Conservation (phyloP, 2,797 vertebrate genomes). For the Silurus lanzhouensis region DNA sequence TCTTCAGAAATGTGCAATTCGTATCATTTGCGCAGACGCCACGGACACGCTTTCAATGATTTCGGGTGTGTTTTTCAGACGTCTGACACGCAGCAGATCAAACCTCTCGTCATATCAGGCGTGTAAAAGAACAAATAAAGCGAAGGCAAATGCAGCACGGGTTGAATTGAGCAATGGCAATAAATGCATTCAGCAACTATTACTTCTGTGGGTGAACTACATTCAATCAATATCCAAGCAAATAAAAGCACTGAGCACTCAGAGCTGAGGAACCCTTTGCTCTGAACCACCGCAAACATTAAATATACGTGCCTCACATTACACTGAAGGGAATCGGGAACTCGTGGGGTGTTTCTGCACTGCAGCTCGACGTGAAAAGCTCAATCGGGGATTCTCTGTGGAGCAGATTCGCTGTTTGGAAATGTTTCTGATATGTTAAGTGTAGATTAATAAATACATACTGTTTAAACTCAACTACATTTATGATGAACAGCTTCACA, state of each 20-base stretch:
- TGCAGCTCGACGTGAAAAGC: slow-evolving; percentile 12
- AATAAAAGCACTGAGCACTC: slow-evolving; percentile 73
- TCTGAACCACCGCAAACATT: slow-evolving; percentile 53
- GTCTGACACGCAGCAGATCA: slow-evolving; percentile 24
- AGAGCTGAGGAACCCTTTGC: slow-evolving; percentile 67
- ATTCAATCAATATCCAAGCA: slow-evolving; percentile 79
- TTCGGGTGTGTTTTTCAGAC: neutral
- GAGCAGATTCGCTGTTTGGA: neutral
- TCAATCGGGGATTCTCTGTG: neutral
- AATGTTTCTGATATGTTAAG: neutral
- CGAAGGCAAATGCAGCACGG: slow-evolving; percentile 52
- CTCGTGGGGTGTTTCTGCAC: slow-evolving; percentile 28
- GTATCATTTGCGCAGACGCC: neutral
- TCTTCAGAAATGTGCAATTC: slow-evolving; percentile 8
- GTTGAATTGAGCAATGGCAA: slow-evolving; percentile 71
- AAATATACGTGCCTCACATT: slow-evolving; percentile 30
- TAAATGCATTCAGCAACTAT: slow-evolving; percentile 81
- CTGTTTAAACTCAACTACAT: neutral
- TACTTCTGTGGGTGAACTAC: slow-evolving; percentile 75
- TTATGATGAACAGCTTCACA: no score
- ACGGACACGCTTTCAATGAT: slow-evolving; percentile 27
- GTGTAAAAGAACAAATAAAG: slow-evolving; percentile 27
- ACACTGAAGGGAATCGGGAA: slow-evolving; percentile 18
- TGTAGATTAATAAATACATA: neutral
- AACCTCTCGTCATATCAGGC: slow-evolving; percentile 45